Evolutionary conservation across 2,113 vertebrate species (phyloP).

Genomic region (Suncus etruscus): DNA sequence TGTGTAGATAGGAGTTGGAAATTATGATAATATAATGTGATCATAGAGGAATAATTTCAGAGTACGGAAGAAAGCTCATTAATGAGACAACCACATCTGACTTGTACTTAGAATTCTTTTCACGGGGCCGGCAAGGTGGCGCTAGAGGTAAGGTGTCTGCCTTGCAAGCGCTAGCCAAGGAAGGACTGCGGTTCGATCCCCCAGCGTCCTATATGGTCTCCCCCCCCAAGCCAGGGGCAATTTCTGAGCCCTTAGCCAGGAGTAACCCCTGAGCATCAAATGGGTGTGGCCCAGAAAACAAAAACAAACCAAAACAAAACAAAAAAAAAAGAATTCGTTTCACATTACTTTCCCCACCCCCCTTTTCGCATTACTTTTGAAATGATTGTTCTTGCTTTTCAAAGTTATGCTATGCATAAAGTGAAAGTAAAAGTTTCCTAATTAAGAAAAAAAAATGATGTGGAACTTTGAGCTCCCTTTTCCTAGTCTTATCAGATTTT

Average conservation of each 20-base stretch:
- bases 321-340: constrained; percentile 12
- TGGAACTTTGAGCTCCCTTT: constrained; percentile 59
- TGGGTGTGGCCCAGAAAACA: too few species aligned
- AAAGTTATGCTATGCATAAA: constrained; percentile 47
- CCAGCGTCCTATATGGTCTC: too few species aligned
- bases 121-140: too few species aligned
- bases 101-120: constrained; percentile 13
- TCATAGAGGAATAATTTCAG: constrained; percentile 37
- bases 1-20: neutral
- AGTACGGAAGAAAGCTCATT: constrained; percentile 31
- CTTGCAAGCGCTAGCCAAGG: too few species aligned
- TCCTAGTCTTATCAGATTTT: constrained; percentile 63
- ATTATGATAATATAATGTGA: neutral
- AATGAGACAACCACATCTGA: constrained; percentile 29
- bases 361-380: neutral
- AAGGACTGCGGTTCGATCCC: too few species aligned
- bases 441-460: constrained; percentile 43
- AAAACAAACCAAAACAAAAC: too few species aligned
- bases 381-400: constrained; percentile 33
- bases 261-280: too few species aligned
- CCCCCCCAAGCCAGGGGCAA: too few species aligned
- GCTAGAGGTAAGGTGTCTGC: too few species aligned
- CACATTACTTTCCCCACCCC: neutral
- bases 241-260: too few species aligned
- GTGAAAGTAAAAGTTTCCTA: constrained; percentile 70